Evolutionary conservation across 2,888 invertebrate genomes (phyloP).

Genomic region (Icerya purchasi): DNA sequence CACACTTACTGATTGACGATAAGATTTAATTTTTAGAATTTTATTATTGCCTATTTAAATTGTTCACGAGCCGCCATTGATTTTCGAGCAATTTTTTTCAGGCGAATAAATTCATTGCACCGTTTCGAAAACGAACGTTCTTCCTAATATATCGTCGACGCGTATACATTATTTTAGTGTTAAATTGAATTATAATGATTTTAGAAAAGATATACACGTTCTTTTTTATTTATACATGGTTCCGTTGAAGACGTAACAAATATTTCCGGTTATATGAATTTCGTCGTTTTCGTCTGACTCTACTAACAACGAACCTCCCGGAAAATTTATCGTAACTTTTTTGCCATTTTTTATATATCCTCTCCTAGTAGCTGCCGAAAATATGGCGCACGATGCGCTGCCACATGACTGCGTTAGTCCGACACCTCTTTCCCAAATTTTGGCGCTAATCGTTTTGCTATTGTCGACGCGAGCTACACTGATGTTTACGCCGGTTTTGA

Average conservation of each 20-base stretch:
- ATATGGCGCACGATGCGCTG: background rate
- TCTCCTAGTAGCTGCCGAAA: background rate
- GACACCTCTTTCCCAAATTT: background rate
- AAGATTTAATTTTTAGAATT: too few relatives aligned
- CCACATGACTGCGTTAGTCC: background rate
- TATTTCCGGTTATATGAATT: background rate
- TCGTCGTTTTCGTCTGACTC: background rate
- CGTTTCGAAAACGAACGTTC: too few relatives aligned
- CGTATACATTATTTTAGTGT: too few relatives aligned
- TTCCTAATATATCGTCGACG: too few relatives aligned
- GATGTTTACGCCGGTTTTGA: background rate
- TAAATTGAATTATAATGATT: too few relatives aligned
- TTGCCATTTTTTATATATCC: background rate
- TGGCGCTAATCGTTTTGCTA: background rate
- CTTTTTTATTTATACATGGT: background rate
- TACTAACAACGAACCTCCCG: background rate
- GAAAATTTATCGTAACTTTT: background rate
- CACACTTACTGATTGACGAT: too few relatives aligned
- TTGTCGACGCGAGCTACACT: background rate
- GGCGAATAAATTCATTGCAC: too few relatives aligned
- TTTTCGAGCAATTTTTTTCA: too few relatives aligned
- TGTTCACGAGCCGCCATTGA: too few relatives aligned
- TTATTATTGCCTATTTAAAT: too few relatives aligned
- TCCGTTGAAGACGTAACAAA: background rate
- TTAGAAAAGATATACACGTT: too few relatives aligned